Conservation (phyloP, 2,113 vertebrate species). For the Halcyon malimbica region DNA sequence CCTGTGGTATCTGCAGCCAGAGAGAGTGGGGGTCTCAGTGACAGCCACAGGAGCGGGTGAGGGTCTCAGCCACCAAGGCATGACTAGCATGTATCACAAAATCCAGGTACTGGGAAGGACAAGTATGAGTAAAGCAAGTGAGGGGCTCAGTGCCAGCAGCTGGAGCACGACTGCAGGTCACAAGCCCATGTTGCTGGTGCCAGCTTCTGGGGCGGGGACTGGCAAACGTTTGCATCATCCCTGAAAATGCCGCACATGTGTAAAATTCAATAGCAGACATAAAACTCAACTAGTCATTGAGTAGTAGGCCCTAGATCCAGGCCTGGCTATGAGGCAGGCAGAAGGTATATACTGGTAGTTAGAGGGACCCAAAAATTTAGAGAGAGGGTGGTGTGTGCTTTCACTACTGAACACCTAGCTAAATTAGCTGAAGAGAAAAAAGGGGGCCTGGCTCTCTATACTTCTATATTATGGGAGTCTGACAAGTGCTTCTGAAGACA, state of each 20-base stretch:
- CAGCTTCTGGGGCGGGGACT: not conserved
- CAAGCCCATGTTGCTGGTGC: not conserved
- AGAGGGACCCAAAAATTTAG: not conserved
- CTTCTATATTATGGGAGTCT: not conserved
- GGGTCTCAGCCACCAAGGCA: not conserved
- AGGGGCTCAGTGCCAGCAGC: not conserved
- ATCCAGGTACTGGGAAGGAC: not conserved
- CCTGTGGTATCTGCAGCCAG: not conserved
- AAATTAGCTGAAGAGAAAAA: not conserved
- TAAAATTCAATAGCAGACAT: not conserved
- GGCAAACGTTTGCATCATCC: not conserved
- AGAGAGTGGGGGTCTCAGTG: not conserved
- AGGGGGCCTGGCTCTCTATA: not conserved
- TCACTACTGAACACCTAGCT: not conserved
- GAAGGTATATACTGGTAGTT: not conserved
- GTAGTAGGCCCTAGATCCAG: not conserved
- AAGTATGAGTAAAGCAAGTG: not conserved
- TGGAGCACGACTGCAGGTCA: not conserved
- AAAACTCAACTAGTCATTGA: not conserved
- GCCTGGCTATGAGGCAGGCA: not conserved
- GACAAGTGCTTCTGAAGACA: not conserved
- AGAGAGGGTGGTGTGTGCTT: not conserved
- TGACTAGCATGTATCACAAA: fast-evolving
- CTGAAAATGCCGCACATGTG: not conserved
- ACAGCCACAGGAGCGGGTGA: not conserved